Evolutionary conservation across 2,797 vertebrate species (phyloP).

Genomic region (Pseudochromis fuscus): DNA sequence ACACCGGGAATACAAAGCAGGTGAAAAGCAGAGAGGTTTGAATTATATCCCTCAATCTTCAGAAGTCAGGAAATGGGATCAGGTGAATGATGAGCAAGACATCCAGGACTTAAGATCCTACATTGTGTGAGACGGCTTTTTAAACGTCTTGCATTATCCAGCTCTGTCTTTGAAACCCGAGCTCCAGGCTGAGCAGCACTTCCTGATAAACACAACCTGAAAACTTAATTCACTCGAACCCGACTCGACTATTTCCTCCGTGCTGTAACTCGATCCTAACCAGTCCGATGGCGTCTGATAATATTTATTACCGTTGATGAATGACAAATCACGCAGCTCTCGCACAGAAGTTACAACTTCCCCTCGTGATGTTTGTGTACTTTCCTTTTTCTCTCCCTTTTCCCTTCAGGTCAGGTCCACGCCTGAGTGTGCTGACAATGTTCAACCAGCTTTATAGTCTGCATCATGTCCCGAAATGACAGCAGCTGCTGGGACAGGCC

Average conservation of each 20-base stretch:
- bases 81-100: slow-evolving; percentile 70
- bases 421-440: slow-evolving; percentile 17
- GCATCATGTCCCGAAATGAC: slow-evolving; percentile 53
- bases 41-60: slow-evolving; percentile 73
- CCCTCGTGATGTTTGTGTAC: slow-evolving; percentile 7
- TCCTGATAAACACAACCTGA: slow-evolving; percentile 51
- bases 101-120: slow-evolving; percentile 74
- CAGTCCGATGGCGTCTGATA: slow-evolving; percentile 26
- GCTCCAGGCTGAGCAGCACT: slow-evolving; percentile 45
- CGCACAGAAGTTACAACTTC: slow-evolving; percentile 21
- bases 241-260: not conserved
- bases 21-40: slow-evolving; percentile 67
- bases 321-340: slow-evolving; percentile 17
- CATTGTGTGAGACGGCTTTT: slow-evolving; percentile 74
- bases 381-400: not conserved
- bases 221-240: slow-evolving; percentile 16
- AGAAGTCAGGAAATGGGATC: slow-evolving; percentile 77
- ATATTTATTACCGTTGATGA: slow-evolving; percentile 21
- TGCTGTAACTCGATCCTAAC: slow-evolving; percentile 23
- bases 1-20: slow-evolving; percentile 60
- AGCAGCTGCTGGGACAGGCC: slow-evolving; percentile 59
- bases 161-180: slow-evolving; percentile 80
- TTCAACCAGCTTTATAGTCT: slow-evolving; percentile 34
- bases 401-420: not conserved
- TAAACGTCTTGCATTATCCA: slow-evolving; percentile 72